These are phyloP conservation scores for Raja brachyura DNA, from an alignment of 2,113 vertebrate genomes.

Conservation along the genomic window DNA sequence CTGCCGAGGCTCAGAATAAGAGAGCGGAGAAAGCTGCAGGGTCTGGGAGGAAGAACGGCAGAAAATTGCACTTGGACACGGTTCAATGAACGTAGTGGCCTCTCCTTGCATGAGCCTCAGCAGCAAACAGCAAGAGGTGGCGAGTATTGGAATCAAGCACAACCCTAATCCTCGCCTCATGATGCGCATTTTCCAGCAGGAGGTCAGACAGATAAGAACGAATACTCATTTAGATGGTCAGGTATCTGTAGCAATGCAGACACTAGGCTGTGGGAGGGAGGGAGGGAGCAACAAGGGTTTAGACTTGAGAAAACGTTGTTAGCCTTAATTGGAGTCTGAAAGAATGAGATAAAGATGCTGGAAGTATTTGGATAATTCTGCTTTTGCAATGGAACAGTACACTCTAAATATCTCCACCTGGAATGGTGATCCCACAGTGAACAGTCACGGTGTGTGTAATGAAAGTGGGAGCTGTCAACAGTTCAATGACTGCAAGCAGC, in stretches of 20 bases:
- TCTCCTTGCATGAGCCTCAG: neutral
- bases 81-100: neutral
- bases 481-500: neutral
- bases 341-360: slow-evolving; percentile 5
- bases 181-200: neutral
- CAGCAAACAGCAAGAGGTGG: neutral
- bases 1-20: neutral
- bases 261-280: neutral
- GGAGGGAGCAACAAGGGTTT: neutral
- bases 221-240: neutral
- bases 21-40: neutral
- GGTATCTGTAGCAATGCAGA: neutral
- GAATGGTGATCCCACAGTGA: neutral
- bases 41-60: neutral
- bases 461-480: neutral
- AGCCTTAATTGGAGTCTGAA: neutral
- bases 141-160: neutral
- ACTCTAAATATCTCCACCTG: neutral
- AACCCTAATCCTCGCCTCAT: neutral
- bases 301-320: neutral
- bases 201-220: neutral
- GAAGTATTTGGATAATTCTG: neutral
- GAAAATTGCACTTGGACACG: neutral
- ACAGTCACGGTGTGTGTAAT: slow-evolving; percentile 8
- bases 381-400: neutral